Percentiles rank a stretch among this genome's conserved stretches.
phyloP scores from a whole-genome alignment of 2,113 vertebrate species.

The Percina caprodes region DNA sequence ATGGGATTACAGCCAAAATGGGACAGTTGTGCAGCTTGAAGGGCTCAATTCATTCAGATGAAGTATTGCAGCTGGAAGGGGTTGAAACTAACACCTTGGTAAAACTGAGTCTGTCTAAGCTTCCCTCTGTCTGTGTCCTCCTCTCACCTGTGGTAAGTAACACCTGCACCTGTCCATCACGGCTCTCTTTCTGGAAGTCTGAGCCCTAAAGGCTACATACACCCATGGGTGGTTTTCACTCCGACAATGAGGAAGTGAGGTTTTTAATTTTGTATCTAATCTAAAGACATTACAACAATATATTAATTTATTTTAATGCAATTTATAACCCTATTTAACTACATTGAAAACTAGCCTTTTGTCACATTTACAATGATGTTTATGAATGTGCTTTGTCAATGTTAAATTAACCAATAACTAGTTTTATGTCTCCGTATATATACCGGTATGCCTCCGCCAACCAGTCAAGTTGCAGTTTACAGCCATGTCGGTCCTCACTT shows the following conservation, averaged over 20 bases:
- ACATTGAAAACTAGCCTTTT: background rate
- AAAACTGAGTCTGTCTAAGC: background rate
- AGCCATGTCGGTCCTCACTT: too few relatives aligned
- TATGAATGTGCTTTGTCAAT: slow-evolving; percentile 1
- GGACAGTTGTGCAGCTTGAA: background rate
- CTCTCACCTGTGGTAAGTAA: slow-evolving; percentile 37
- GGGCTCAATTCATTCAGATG: background rate
- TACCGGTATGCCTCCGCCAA: too few relatives aligned
- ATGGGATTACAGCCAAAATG: background rate
- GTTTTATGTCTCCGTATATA: too few relatives aligned
- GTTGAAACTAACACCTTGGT: too few relatives aligned
- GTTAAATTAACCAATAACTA: slow-evolving; percentile 9
- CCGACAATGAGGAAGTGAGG: background rate
- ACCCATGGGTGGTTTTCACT: slow-evolving; percentile 21
- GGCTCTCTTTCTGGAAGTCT: slow-evolving; percentile 18
- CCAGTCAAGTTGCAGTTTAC: too few relatives aligned
- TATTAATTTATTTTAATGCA: background rate
- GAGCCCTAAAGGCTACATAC: slow-evolving; percentile 28
- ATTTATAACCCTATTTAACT: background rate
- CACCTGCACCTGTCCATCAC: slow-evolving; percentile 60
- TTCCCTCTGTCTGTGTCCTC: background rate
- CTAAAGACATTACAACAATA: background rate
- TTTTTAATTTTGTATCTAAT: background rate
- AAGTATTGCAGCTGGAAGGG: background rate
- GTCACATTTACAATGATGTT: background rate